phyloP scores from a whole-genome alignment of 2,797 vertebrate species.

The Smutsia temminckii region DNA sequence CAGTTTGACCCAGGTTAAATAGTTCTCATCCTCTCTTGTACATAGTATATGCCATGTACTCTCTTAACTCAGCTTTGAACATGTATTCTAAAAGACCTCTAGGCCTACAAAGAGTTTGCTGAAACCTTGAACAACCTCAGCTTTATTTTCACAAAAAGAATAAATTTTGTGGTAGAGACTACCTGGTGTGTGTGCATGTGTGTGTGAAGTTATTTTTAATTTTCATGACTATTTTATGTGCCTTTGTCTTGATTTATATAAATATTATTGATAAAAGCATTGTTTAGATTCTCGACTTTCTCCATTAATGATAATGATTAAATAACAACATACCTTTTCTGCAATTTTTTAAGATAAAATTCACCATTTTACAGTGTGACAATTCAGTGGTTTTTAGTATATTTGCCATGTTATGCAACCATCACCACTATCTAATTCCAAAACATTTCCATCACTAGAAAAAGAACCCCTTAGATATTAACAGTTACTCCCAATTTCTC shows the following conservation, averaged over 20 bases:
- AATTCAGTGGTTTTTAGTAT: background rate
- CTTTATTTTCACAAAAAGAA: slow-evolving; percentile 24
- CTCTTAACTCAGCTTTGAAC: slow-evolving; percentile 24
- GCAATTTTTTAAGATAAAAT: background rate
- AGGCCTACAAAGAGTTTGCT: background rate
- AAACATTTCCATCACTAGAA: background rate
- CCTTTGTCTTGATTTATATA: background rate
- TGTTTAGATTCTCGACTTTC: background rate
- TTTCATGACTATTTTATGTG: background rate
- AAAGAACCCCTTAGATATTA: background rate
- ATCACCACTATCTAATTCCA: background rate
- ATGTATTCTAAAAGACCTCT: background rate
- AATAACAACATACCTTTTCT: background rate
- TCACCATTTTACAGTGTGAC: background rate
- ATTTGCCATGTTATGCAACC: background rate
- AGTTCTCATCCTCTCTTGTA: background rate
- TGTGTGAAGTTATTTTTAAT: background rate
- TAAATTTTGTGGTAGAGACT: background rate
- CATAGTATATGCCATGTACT: background rate
- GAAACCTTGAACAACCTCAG: slow-evolving; percentile 18
- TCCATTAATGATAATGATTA: background rate
- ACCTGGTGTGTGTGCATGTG: background rate
- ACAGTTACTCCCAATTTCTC: background rate
- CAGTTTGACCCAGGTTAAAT: slow-evolving; percentile 8
- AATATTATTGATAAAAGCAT: slow-evolving; percentile 27